These are phyloP conservation scores for Mirounga angustirostris DNA, from an alignment of 2,113 vertebrate genomes.

Conservation along the genomic window DNA sequence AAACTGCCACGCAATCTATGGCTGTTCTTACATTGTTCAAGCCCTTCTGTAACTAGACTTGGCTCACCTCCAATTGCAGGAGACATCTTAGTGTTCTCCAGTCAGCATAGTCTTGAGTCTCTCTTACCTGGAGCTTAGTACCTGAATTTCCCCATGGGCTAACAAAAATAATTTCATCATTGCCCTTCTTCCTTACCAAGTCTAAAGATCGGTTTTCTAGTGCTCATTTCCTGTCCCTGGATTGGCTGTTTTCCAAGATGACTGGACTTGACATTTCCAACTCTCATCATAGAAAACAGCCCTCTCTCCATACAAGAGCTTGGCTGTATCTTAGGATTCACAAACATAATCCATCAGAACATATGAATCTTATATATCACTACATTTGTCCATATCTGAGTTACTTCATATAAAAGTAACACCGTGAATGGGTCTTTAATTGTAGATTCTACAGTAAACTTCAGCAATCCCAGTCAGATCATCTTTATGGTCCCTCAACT, in stretches of 20 bases:
- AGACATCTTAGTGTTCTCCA: background rate
- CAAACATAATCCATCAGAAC: background rate
- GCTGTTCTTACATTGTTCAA: fast-evolving
- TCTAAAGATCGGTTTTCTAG: background rate
- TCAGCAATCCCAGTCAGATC: background rate
- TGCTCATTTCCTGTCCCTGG: background rate
- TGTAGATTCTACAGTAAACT: background rate
- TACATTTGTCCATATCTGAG: background rate
- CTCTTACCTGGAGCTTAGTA: background rate
- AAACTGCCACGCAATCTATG: background rate
- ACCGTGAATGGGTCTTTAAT: background rate
- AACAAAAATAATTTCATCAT: background rate
- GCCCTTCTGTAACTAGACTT: background rate
- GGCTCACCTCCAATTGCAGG: background rate
- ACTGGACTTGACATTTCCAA: background rate
- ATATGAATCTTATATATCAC: background rate
- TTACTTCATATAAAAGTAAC: background rate
- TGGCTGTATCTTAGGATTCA: background rate
- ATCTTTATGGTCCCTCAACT: background rate
- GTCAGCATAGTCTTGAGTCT: background rate
- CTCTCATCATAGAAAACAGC: background rate
- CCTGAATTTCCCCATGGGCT: background rate
- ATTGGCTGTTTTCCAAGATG: background rate
- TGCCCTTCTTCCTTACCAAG: background rate
- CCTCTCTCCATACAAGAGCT: background rate